These are phyloP conservation scores for Geococcyx californianus DNA, from an alignment of 2,113 vertebrate species.

Conservation along the genomic window DNA sequence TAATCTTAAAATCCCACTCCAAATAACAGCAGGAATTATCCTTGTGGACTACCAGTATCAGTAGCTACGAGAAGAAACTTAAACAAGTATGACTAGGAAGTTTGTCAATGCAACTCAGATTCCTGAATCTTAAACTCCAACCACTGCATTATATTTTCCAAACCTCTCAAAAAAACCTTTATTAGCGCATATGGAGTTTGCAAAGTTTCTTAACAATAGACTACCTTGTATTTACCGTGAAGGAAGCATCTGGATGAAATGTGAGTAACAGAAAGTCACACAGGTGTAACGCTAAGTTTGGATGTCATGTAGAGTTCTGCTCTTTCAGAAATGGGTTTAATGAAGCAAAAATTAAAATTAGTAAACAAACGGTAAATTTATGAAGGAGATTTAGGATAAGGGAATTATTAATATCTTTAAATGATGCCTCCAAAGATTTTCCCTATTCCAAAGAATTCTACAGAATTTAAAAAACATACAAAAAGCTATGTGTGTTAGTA, in stretches of 20 bases:
- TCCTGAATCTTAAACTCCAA: conserved; percentile 1
- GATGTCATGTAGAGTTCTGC: not conserved
- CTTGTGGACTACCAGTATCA: not conserved
- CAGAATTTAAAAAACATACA: not conserved
- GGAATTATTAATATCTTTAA: not conserved
- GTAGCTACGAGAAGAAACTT: not conserved
- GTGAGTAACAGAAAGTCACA: conserved; percentile 32
- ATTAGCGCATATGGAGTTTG: not conserved
- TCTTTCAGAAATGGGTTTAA: not conserved
- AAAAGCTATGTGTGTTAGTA: not conserved
- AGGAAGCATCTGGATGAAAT: conserved; percentile 57
- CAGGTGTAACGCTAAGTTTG: conserved; percentile 9
- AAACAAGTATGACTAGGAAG: conserved; percentile 5
- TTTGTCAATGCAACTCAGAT: not conserved
- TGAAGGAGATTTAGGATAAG: not conserved
- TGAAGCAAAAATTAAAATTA: conserved; percentile 11
- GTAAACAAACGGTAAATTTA: not conserved
- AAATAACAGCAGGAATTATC: not conserved
- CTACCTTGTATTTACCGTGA: conserved; percentile 28
- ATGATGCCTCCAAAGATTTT: not conserved
- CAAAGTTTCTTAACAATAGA: conserved; percentile 6
- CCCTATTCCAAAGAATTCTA: not conserved
- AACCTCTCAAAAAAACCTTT: conserved; percentile 30
- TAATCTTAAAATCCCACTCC: not conserved
- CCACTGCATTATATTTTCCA: not conserved